A percentile compares a stretch with the other conserved stretches of the same genome.
Conservation (phyloP, 2,888 invertebrate species). For the Sclerodermus sp. region DNA sequence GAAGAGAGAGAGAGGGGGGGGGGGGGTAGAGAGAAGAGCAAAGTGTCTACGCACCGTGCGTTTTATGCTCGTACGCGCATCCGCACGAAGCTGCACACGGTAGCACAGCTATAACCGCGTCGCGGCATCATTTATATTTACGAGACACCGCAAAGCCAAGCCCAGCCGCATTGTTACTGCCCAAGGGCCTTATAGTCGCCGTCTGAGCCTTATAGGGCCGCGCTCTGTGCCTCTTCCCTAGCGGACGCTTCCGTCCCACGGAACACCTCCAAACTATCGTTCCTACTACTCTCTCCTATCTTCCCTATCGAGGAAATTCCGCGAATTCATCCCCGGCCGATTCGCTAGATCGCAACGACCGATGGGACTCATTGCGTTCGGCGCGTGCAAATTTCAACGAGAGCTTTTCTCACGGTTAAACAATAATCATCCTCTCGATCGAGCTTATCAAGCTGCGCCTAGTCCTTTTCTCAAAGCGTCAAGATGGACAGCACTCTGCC, state of each 20-base stretch:
- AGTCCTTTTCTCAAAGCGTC: not conserved
- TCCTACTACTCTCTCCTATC: too few relatives aligned
- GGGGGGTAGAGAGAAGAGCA: conserved; percentile 7
- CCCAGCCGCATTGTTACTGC: conserved; percentile 46
- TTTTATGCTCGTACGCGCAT: conserved; percentile 35
- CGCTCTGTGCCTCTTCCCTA: not conserved
- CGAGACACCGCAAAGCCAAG: conserved; percentile 48
- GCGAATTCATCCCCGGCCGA: too few relatives aligned
- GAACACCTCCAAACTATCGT: too few relatives aligned
- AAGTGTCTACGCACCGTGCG: conserved; percentile 23
- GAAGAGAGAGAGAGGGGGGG: not conserved
- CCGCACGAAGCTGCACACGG: conserved; percentile 34
- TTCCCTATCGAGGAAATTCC: too few relatives aligned
- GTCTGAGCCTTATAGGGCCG: conserved; percentile 48
- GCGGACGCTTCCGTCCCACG: too few relatives aligned
- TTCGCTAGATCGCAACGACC: too few relatives aligned
- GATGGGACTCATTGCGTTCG: too few relatives aligned
- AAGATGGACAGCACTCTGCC: not conserved
- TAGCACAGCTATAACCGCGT: conserved; percentile 52
- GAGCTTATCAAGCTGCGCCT: too few relatives aligned
- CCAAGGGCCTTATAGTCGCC: conserved; percentile 43
- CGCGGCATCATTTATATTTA: conserved; percentile 57
- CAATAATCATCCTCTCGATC: too few relatives aligned
- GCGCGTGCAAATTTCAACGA: too few relatives aligned
- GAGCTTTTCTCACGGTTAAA: too few relatives aligned